phyloP scores from a whole-genome alignment of 2,888 invertebrate genomes.

The Alviniconcha strummeri region DNA sequence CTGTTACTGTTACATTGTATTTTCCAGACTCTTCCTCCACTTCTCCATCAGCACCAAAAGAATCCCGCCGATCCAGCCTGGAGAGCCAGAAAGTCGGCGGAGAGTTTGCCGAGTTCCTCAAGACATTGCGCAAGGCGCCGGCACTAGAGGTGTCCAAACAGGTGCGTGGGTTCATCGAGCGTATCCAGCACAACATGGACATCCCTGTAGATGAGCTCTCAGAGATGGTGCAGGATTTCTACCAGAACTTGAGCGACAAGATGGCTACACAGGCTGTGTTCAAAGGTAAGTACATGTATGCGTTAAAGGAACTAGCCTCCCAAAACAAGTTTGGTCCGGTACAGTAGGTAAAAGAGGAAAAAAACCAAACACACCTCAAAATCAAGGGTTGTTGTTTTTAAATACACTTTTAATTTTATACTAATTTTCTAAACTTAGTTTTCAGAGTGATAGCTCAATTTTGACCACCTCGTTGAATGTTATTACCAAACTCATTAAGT shows the following conservation, averaged over 20 bases:
- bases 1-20: not conserved
- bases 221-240: slow-evolving; percentile 92
- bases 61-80: slow-evolving; percentile 55
- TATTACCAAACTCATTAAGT: no score
- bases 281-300: slow-evolving; percentile 62
- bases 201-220: slow-evolving; percentile 80
- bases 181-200: slow-evolving; percentile 73
- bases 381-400: no score
- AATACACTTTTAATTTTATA: no score
- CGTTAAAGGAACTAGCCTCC: no score
- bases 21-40: slow-evolving; percentile 19
- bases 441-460: no score
- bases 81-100: slow-evolving; percentile 73
- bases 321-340: no score
- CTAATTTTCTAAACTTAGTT: no score
- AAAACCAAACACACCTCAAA: no score
- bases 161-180: slow-evolving; percentile 76
- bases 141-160: slow-evolving; percentile 79
- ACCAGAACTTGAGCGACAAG: slow-evolving; percentile 84
- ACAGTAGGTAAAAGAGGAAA: no score
- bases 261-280: slow-evolving; percentile 77
- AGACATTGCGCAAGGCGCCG: slow-evolving; percentile 66
- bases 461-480: no score
- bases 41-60: slow-evolving; percentile 41
- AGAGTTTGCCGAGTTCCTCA: slow-evolving; percentile 73